A percentile compares a stretch with the other conserved stretches of the same genome.
Conservation (phyloP, 2,113 vertebrate species). For the Promerops cafer region DNA sequence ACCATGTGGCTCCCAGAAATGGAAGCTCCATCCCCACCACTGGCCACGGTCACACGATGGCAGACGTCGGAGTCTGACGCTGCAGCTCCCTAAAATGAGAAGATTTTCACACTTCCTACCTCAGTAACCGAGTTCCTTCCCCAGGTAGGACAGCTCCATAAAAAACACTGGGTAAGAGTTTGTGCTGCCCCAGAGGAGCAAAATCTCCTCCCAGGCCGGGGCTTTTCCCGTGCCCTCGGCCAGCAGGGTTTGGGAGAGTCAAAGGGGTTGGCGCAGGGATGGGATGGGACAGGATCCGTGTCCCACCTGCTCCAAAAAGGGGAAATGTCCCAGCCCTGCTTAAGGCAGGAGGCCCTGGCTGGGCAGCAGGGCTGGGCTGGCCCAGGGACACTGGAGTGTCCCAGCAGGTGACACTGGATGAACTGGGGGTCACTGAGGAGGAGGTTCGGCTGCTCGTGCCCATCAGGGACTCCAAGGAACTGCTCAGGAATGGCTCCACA, state of each 20-base stretch:
- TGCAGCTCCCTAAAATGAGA: neutral
- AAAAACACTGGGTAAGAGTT: neutral
- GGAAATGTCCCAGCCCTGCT: neutral
- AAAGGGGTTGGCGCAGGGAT: neutral
- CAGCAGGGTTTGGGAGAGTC: neutral
- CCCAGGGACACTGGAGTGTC: neutral
- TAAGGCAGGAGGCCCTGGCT: neutral
- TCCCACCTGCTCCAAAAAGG: neutral
- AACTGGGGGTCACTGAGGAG: neutral
- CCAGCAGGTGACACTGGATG: neutral
- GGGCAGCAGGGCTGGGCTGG: neutral
- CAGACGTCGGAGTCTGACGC: neutral
- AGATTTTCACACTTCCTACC: neutral
- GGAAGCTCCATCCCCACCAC: neutral
- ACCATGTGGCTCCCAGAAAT: neutral
- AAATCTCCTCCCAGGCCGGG: neutral
- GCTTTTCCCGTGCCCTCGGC: neutral
- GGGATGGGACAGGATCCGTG: neutral
- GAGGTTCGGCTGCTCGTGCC: fast-evolving
- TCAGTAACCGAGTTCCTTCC: neutral
- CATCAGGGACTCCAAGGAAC: neutral
- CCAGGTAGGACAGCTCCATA: neutral
- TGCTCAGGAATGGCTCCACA: neutral
- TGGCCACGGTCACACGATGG: neutral
- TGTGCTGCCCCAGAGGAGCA: neutral